Evolutionary conservation across 30 jellyfish, hydroid and myxozoan species (phyloP).

Genomic region (Aurelia sp.): DNA sequence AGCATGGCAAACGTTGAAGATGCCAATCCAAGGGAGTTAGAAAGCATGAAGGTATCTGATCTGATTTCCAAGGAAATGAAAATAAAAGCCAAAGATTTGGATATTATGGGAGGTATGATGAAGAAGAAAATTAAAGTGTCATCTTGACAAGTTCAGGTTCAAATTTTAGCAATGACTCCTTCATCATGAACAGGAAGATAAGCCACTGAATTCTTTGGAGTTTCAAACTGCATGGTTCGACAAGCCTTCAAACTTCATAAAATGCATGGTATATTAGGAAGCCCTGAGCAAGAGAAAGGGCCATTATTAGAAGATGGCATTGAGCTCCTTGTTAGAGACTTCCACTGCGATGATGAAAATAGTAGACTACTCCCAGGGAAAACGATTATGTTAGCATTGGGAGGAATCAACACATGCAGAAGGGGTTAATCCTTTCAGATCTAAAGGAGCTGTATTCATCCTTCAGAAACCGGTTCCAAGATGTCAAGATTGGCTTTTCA

Average conservation of each 20-base stretch:
- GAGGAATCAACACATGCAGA: too few relatives aligned
- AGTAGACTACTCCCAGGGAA: too few relatives aligned
- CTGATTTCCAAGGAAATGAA: background rate
- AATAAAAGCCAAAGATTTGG: constrained; percentile 33
- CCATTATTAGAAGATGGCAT: background rate
- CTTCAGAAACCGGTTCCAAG: too few relatives aligned
- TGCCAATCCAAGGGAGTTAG: constrained; percentile 21
- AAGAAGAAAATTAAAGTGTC: constrained; percentile 28
- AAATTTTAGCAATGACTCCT: constrained; percentile 37
- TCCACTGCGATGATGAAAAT: constrained; percentile 78
- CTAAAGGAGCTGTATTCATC: too few relatives aligned
- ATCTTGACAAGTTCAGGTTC: constrained; percentile 32
- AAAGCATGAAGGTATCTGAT: background rate
- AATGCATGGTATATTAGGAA: constrained; percentile 25
- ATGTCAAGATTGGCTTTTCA: too few relatives aligned
- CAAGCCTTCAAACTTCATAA: constrained; percentile 29
- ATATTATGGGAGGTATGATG: constrained; percentile 10
- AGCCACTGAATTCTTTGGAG: constrained; percentile 30
- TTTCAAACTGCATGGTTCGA: constrained; percentile 32
- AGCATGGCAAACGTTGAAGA: constrained; percentile 18
- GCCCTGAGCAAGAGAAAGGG: constrained; percentile 30
- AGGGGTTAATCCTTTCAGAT: too few relatives aligned
- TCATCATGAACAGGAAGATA: constrained; percentile 42
- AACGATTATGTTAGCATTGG: too few relatives aligned
- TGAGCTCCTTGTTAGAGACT: background rate